A percentile compares a stretch with the other conserved stretches of the same genome.
Evolutionary conservation across 2,797 vertebrate genomes (phyloP).

Genomic region (Xiphophorus birchmanni): DNA sequence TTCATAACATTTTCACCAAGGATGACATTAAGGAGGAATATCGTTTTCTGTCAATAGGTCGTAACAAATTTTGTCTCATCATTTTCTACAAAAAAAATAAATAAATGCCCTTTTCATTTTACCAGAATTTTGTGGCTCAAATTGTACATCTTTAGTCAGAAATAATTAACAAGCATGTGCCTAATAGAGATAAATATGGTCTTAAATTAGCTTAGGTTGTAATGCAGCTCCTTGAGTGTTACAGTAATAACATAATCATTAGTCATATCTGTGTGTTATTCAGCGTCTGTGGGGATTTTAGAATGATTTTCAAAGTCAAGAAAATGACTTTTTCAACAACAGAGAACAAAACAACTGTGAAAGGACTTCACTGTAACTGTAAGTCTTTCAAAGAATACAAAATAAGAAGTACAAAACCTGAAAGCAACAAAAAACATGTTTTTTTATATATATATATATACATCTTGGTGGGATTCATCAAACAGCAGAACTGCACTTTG

Average conservation of each 20-base stretch:
- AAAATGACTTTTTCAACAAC: neutral
- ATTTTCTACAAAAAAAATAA: too few species aligned
- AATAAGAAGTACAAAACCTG: neutral
- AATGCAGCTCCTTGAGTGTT: neutral
- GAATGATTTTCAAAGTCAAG: neutral
- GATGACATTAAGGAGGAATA: too few species aligned
- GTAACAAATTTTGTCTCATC: too few species aligned
- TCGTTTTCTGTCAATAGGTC: too few species aligned
- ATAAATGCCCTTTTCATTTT: neutral
- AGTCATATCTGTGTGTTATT: neutral
- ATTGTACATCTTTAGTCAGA: neutral
- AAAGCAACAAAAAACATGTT: neutral
- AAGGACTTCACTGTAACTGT: neutral
- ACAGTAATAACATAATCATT: slow-evolving; percentile 11
- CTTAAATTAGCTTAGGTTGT: neutral
- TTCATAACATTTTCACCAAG: too few species aligned
- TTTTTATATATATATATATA: too few species aligned
- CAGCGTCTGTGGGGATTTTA: neutral
- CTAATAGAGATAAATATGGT: neutral
- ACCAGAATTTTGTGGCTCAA: neutral
- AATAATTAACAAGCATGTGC: neutral
- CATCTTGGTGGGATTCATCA: neutral
- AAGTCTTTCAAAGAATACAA: neutral
- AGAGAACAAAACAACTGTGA: neutral
- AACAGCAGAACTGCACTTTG: neutral